Conservation (phyloP, 2,113 vertebrate species). For the Ondatra zibethicus region DNA sequence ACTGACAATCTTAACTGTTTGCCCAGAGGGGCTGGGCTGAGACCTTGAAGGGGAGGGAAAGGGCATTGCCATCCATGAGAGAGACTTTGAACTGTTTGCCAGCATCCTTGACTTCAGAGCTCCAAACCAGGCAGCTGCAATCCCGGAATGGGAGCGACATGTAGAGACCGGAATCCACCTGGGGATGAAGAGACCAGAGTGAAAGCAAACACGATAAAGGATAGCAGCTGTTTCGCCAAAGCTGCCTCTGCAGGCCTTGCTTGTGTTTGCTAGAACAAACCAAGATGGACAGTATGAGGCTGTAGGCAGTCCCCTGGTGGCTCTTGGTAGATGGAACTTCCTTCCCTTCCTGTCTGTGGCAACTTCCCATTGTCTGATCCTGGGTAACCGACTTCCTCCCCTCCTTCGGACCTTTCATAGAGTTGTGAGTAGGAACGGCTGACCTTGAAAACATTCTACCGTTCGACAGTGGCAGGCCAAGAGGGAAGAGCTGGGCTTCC, state of each 20-base stretch:
- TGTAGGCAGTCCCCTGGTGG: not conserved
- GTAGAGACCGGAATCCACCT: conserved; percentile 31
- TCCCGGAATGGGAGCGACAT: conserved; percentile 56
- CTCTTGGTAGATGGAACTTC: not conserved
- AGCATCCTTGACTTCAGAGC: conserved; percentile 74
- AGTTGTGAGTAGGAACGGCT: not conserved
- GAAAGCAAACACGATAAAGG: conserved; percentile 23
- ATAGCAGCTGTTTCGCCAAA: not conserved
- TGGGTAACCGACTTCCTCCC: not conserved
- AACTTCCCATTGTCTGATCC: not conserved
- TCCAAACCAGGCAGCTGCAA: conserved; percentile 60
- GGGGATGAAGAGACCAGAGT: conserved; percentile 51
- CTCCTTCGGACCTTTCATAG: not conserved
- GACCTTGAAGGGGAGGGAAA: conserved; percentile 77
- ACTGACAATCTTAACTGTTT: conserved; percentile 79
- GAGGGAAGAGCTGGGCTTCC: not conserved
- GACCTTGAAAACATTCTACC: not conserved
- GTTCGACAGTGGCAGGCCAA: not conserved
- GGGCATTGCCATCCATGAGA: conserved; percentile 65
- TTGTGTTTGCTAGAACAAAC: not conserved
- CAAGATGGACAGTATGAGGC: not conserved
- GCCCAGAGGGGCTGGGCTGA: conserved; percentile 78
- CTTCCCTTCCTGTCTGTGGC: not conserved
- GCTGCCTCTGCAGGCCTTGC: not conserved
- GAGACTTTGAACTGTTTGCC: conserved; percentile 73